Conservation (phyloP, 2,888 invertebrate species). For the Conops quadrifasciatus region DNA sequence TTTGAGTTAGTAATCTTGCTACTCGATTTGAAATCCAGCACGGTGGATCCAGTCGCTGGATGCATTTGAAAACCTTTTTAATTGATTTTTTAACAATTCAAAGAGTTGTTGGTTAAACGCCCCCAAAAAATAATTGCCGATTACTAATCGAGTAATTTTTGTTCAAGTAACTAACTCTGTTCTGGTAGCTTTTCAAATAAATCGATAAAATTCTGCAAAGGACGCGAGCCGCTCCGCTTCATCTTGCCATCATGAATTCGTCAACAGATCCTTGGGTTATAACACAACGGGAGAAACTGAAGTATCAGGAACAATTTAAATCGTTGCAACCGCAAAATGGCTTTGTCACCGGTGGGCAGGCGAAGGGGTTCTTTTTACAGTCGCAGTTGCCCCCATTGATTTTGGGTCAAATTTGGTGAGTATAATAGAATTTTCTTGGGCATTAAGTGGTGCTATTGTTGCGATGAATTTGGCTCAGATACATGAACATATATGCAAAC, state of each 20-base stretch:
- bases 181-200: background rate
- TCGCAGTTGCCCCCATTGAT: conserved; percentile 89
- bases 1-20: too few species aligned
- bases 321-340: conserved; percentile 87
- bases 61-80: too few species aligned
- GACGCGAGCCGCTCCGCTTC: background rate
- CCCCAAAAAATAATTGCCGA: background rate
- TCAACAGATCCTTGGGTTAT: conserved; percentile 86
- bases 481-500: too few species aligned
- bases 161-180: background rate
- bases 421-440: conserved; percentile 34
- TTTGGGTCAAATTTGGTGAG: conserved; percentile 94
- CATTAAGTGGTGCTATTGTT: too few species aligned
- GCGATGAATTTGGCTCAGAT: too few species aligned
- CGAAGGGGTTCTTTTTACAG: conserved; percentile 90
- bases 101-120: too few species aligned
- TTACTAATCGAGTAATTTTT: background rate
- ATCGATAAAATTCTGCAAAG: background rate
- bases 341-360: conserved; percentile 90
- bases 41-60: background rate
- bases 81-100: background rate
- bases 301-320: conserved; percentile 92
- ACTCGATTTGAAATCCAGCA: too few species aligned
- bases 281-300: conserved; percentile 83
- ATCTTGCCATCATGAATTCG: conserved; percentile 56